Base-by-base conservation (phyloP, 37 sponge, comb jelly and placozoan species). In the Haliclona indistincta region DNA sequence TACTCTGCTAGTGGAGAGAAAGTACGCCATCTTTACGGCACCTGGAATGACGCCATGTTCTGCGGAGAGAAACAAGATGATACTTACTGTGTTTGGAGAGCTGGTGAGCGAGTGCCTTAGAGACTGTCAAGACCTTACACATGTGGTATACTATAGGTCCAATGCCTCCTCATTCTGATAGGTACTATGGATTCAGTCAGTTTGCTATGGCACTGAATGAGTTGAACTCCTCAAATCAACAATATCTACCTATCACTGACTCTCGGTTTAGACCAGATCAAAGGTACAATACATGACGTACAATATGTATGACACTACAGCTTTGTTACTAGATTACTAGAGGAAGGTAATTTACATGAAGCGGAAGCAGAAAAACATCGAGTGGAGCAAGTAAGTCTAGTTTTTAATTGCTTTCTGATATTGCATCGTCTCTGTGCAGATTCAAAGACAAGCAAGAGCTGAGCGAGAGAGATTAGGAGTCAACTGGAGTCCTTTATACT, bases 181-280 rank as follows among this genome's bases (percentile, higher is more conserved):
- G 77, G 52, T 90, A 80, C 77, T 90, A 80, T 35, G 82, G 88
- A 15, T 85, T 90, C 64, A 71, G 75, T 22, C 77, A 85, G 54
- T 90, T 76, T 85, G 88, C 91, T 22, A 76, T 90, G 26, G 81
- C 70, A 25, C 64, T 90, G 54, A 90, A 90, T 52, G 87, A 76
- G 30, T 34, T 90, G 29, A 63, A 69, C 43, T 68, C 73, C 25
- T 51, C 47, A 13, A 33, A 49, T 19, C 45, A 19, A 3, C 72
- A 69, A 25, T 54, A 67, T 34, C 73, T 90, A 17, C 91, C 91
- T 17, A 38, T 43, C 30, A 85, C 88, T 0, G 91, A 90, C 77
- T 70, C 72, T 38, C 72, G 91, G 35, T 81, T 85, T 55, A 53
- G 91, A 70, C 76, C 91, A 64, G 91, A 90, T 55, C 91, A 90